These are phyloP conservation scores for Charina bottae DNA, from an alignment of 2,113 vertebrate species.

Conservation along the genomic window DNA sequence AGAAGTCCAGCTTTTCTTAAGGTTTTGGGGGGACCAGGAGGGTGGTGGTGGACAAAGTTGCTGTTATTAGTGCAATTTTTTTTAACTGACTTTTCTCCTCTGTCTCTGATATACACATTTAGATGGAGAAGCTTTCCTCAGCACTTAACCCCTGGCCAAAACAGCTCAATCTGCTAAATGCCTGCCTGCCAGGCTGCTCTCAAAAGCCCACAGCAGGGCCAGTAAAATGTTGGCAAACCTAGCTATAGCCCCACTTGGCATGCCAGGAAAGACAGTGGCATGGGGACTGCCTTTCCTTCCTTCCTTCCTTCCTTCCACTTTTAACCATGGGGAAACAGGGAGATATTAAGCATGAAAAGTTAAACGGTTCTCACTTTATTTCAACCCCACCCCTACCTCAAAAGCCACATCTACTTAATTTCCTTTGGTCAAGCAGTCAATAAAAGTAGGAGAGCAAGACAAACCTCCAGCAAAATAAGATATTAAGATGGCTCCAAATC, in stretches of 20 bases:
- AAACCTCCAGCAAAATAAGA: background rate
- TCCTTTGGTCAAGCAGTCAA: background rate
- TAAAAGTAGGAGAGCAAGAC: background rate
- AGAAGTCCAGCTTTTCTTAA: background rate
- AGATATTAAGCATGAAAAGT: background rate
- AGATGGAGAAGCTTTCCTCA: background rate
- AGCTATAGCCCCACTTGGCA: background rate
- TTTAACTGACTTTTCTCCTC: background rate
- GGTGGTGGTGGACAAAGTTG: background rate
- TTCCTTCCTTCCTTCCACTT: background rate
- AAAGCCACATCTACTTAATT: background rate
- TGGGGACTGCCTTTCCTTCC: background rate
- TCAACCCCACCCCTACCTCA: background rate
- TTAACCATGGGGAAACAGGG: background rate
- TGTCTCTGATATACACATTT: background rate
- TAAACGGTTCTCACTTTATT: background rate
- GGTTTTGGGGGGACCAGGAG: too few relatives aligned
- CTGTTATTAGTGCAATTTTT: background rate
- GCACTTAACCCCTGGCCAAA: background rate
- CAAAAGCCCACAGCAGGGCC: background rate
- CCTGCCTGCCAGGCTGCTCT: background rate
- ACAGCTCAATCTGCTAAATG: background rate
- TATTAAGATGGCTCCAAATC: background rate
- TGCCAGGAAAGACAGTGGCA: background rate
- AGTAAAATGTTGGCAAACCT: background rate